These are phyloP conservation scores for Brachionus rotundiformis DNA, from an alignment of 1,140 invertebrate genomes.

Conservation along the genomic window DNA sequence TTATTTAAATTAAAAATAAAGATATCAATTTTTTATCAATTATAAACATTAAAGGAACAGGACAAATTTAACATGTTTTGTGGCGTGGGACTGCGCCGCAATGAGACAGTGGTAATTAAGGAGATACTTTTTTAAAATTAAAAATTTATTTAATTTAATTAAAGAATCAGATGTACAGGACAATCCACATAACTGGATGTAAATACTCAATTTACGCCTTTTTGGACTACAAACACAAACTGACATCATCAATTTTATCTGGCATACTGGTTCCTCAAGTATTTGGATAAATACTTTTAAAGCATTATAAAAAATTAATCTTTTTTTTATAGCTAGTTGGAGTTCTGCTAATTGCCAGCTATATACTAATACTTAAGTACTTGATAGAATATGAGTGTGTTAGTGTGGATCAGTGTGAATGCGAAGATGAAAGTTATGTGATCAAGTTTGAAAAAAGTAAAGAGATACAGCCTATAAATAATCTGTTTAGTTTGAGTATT, in stretches of 20 bases:
- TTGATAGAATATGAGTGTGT: conserved; percentile 40
- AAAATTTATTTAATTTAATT: not conserved
- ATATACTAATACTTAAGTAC: conserved; percentile 26
- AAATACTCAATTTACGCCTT: conserved; percentile 49
- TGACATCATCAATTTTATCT: conserved; percentile 14
- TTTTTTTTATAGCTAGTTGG: conserved; percentile 18
- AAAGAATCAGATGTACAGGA: not conserved
- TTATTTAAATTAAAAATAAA: not conserved
- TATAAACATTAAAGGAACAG: not conserved
- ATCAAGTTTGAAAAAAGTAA: not conserved
- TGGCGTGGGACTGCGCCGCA: not conserved
- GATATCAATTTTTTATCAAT: not conserved
- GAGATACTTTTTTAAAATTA: not conserved
- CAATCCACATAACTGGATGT: conserved; percentile 41
- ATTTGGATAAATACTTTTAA: not conserved
- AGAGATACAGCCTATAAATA: not conserved
- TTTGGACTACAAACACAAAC: conserved; percentile 43
- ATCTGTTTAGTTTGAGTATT: not conserved
- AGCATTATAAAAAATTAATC: not conserved
- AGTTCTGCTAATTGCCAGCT: conserved; percentile 15
- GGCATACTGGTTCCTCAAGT: conserved; percentile 36
- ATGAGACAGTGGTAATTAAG: not conserved
- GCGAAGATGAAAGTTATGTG: not conserved
- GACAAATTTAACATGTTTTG: conserved; percentile 38
- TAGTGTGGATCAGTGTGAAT: not conserved